Base-by-base conservation (phyloP, 2,888 invertebrate species). In the Ferrisia virgata region DNA sequence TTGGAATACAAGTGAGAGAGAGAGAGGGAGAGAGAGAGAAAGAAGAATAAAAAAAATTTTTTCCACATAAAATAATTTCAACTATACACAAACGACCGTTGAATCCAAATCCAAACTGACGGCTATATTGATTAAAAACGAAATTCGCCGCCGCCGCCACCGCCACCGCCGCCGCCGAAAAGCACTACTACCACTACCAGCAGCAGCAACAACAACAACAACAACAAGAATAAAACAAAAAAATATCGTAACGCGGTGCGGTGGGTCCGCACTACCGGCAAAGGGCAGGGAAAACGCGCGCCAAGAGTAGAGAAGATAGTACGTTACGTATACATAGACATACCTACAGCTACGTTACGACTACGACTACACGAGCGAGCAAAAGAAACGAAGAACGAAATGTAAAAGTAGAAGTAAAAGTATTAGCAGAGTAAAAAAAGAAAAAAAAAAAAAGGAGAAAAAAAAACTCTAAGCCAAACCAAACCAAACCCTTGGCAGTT, bases 81-180 rank as follows among this genome's bases (percentile, higher is more conserved):
- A 43, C 43, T 43, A 43, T 8, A 36, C 36, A 36, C 43, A 43
- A 43, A 43, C 58, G 25, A 58, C 43, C 43, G 1, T 58, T 25
- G 69, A 69, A 69, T 69, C 69, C n/a, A 69, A 69, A 69, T 69
- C 69, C 31, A 69, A 33, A 69, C 69, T 28, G 33, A 69, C 31
- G 69, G 33, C 33, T 22, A 58, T 58, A 69, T 69, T 33, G 69
- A 69, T 69, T 69, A 69, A 69, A 33, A 69, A 69, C 69, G 33
- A 69, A 69, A 69, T 69, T 69, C 69, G 33, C 33, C n/a, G 33
- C 22, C 18, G 25, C 13, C 18, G 25, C 64, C 5, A n/a, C n/a
- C n/a, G n/a, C n/a, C n/a, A n/a, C n/a, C n/a, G n/a, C n/a, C n/a
- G 25, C 13, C 18, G 25, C 64, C 5, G 28, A 28, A 69, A 58